Evolutionary conservation across 2,888 invertebrate genomes (phyloP).

Genomic region (Emesis castigata): DNA sequence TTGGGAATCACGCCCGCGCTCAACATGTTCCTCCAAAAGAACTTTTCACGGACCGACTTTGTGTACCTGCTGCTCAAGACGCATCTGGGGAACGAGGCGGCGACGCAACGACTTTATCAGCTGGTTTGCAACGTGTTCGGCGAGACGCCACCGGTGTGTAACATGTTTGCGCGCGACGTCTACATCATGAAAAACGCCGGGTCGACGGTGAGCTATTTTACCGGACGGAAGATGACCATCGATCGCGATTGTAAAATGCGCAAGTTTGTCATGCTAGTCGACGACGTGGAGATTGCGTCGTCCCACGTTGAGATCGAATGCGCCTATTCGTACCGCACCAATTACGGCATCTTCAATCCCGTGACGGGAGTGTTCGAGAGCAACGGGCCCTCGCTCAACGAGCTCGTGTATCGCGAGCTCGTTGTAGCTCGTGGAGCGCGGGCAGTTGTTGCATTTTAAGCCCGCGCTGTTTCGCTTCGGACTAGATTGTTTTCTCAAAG

Average conservation of each 20-base stretch:
- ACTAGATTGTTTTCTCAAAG: constrained; percentile 22
- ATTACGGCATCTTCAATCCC: too few species aligned
- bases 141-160: not conserved
- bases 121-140: not conserved
- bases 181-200: constrained; percentile 11
- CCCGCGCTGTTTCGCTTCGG: constrained; percentile 21
- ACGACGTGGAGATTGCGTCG: constrained; percentile 7
- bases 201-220: constrained; percentile 13
- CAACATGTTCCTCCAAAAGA: constrained; percentile 8
- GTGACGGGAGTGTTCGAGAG: too few species aligned
- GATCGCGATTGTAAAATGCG: constrained; percentile 1
- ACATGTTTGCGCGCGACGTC: constrained; percentile 16
- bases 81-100: constrained; percentile 12
- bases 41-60: constrained; percentile 15
- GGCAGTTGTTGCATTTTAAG: not conserved
- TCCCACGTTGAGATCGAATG: constrained; percentile 10
- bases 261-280: constrained; percentile 17
- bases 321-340: not conserved
- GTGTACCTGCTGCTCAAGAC: constrained; percentile 15
- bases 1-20: constrained; percentile 17
- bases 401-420: constrained; percentile 18
- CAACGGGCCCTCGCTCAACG: constrained; percentile 7
- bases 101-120: constrained; percentile 14
- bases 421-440: constrained; percentile 8
- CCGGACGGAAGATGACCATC: constrained; percentile 10